Percentiles rank a stretch among this genome's conserved stretches.
These are phyloP conservation scores for Aporophyla lueneburgensis DNA, from an alignment of 2,888 invertebrate genomes.

Conservation along the genomic window DNA sequence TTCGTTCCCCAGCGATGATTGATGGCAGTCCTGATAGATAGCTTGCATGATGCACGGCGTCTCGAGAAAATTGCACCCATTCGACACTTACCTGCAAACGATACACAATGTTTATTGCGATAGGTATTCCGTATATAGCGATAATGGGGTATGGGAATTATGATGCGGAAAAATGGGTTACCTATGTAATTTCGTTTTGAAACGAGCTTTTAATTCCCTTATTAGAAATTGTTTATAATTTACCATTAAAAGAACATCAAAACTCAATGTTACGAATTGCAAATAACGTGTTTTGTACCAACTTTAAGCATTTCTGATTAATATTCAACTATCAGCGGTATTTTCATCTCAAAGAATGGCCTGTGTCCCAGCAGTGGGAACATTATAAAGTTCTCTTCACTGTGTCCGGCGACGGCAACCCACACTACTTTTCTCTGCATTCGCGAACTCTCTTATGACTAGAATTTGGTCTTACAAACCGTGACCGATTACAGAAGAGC, in stretches of 20 bases:
- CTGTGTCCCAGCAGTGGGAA: background rate
- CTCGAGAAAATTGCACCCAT: conserved; percentile 71
- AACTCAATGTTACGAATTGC: background rate
- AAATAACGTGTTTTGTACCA: background rate
- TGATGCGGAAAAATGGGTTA: conserved; percentile 22
- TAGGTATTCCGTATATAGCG: conserved; percentile 36
- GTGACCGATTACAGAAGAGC: too few species aligned
- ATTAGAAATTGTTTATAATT: background rate
- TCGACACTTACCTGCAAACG: conserved; percentile 73
- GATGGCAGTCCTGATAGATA: conserved; percentile 73
- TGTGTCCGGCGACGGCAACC: too few species aligned
- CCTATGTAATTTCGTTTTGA: conserved; percentile 8
- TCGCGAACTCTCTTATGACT: too few species aligned
- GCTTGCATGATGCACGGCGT: conserved; percentile 68
- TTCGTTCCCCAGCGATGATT: conserved; percentile 69
- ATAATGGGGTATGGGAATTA: conserved; percentile 29
- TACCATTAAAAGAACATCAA: background rate
- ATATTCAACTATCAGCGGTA: background rate
- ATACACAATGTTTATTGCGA: conserved; percentile 60
- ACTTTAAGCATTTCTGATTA: background rate
- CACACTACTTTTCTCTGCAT: too few species aligned
- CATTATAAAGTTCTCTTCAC: too few species aligned
- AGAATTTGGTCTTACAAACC: too few species aligned
- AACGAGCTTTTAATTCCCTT: background rate
- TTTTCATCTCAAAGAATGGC: background rate